Conservation (phyloP, 2,888 invertebrate species). For the Pristionchus arcanus region DNA sequence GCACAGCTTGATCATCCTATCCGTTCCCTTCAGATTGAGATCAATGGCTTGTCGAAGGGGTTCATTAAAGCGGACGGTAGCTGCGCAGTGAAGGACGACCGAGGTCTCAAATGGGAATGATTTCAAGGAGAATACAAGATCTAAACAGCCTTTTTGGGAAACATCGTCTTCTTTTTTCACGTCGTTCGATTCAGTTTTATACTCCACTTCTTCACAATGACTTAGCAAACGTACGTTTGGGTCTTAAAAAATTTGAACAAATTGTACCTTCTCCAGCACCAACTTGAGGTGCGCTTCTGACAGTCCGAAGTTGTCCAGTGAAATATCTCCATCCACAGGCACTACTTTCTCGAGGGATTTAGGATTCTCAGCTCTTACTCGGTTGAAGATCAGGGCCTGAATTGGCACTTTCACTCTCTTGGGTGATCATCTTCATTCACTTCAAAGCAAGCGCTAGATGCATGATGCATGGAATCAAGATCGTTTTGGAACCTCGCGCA, state of each 20-base stretch:
- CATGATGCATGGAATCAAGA: not conserved
- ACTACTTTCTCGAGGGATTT: conserved; percentile 80
- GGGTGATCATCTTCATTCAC: too few relatives aligned
- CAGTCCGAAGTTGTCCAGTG: conserved; percentile 81
- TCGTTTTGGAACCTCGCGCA: not conserved
- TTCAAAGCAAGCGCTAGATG: too few relatives aligned
- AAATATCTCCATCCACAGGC: conserved; percentile 81
- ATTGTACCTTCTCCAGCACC: conserved; percentile 83
- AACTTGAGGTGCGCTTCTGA: conserved; percentile 83
- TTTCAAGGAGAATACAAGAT: too few relatives aligned
- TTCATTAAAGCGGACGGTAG: conserved; percentile 93
- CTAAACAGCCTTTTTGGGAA: too few relatives aligned
- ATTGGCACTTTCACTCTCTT: not conserved
- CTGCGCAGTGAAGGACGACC: conserved; percentile 93
- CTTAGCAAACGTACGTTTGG: too few relatives aligned
- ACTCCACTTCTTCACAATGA: too few relatives aligned
- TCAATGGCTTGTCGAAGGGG: conserved; percentile 89
- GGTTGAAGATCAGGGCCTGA: conserved; percentile 80
- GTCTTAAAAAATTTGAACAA: not conserved
- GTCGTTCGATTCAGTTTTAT: too few relatives aligned
- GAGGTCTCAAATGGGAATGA: conserved; percentile 83
- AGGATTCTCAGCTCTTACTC: conserved; percentile 79
- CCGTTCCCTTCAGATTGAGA: conserved; percentile 92
- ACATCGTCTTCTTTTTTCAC: too few relatives aligned
- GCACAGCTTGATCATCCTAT: conserved; percentile 87